A percentile compares a stretch with the other conserved stretches of the same genome.
Conservation (phyloP, 1,140 invertebrate species). For the Drosophila serrata region DNA sequence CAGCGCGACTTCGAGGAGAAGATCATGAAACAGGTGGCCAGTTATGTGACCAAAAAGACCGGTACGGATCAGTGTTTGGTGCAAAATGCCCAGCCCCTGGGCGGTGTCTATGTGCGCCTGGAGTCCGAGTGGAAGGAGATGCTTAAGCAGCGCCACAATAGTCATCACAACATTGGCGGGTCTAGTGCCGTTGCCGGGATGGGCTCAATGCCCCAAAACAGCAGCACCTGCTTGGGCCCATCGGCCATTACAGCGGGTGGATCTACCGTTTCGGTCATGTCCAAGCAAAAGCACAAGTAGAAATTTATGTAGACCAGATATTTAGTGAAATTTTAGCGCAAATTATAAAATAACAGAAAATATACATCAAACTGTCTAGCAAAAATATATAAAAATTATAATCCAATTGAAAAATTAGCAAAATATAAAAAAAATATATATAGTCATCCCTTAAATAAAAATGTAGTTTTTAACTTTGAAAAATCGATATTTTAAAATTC, state of each 20-base stretch:
- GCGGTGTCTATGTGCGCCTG: slow-evolving; percentile 90
- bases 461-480: too few species aligned
- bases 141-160: slow-evolving; percentile 72
- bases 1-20: slow-evolving; percentile 93
- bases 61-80: slow-evolving; percentile 67
- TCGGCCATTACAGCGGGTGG: slow-evolving; percentile 11
- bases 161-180: slow-evolving; percentile 49
- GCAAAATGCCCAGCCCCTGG: slow-evolving; percentile 81
- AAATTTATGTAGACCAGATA: slow-evolving; percentile 36
- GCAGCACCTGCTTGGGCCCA: slow-evolving; percentile 38
- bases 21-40: slow-evolving; percentile 89
- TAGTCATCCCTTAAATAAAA: background rate
- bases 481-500: too few species aligned
- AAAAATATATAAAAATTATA: background rate
- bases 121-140: slow-evolving; percentile 91
- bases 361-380: background rate
- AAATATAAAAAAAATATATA: background rate
- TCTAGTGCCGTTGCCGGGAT: slow-evolving; percentile 14
- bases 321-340: slow-evolving; percentile 53
- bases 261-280: slow-evolving; percentile 38
- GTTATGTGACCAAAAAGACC: slow-evolving; percentile 86
- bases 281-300: slow-evolving; percentile 78
- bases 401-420: slow-evolving; percentile 1
- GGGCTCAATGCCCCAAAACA: slow-evolving; percentile 24
- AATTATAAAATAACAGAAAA: slow-evolving; percentile 19